Conservation (phyloP, 2,888 invertebrate genomes). For the Spodoptera littoralis region DNA sequence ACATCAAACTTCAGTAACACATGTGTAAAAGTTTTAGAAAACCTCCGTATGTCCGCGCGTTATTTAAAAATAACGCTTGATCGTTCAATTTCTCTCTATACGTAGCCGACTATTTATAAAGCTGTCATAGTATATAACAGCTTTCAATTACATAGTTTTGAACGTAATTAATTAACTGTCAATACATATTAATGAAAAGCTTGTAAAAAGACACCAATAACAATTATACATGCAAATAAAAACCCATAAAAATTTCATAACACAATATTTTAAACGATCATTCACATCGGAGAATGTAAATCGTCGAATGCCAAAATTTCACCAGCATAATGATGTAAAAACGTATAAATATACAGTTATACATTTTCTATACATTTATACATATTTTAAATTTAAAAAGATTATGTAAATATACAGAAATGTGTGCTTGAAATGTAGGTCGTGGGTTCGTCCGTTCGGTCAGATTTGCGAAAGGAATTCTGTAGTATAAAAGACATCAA, state of each 20-base stretch:
- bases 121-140: constrained; percentile 21
- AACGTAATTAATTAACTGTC: constrained; percentile 1
- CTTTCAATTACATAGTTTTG: constrained; percentile 34
- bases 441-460: constrained; percentile 39
- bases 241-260: constrained; percentile 13
- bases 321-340: constrained; percentile 28
- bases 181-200: background rate
- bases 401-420: constrained; percentile 64
- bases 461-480: constrained; percentile 62
- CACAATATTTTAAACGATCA: constrained; percentile 19
- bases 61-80: constrained; percentile 43
- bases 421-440: constrained; percentile 61
- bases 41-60: background rate
- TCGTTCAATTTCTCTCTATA: constrained; percentile 44
- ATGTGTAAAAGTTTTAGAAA: constrained; percentile 34
- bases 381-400: constrained; percentile 58
- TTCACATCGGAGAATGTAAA: constrained; percentile 25
- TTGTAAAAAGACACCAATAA: background rate
- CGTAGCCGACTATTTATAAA: constrained; percentile 36
- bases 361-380: constrained; percentile 53
- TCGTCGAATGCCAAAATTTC: constrained; percentile 40
- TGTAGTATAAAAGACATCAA: constrained; percentile 57
- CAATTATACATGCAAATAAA: constrained; percentile 31
- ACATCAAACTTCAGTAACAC: background rate
- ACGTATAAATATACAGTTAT: constrained; percentile 10